Base-by-base conservation (phyloP, 2,797 vertebrate genomes). In the Chelon labrosus region DNA sequence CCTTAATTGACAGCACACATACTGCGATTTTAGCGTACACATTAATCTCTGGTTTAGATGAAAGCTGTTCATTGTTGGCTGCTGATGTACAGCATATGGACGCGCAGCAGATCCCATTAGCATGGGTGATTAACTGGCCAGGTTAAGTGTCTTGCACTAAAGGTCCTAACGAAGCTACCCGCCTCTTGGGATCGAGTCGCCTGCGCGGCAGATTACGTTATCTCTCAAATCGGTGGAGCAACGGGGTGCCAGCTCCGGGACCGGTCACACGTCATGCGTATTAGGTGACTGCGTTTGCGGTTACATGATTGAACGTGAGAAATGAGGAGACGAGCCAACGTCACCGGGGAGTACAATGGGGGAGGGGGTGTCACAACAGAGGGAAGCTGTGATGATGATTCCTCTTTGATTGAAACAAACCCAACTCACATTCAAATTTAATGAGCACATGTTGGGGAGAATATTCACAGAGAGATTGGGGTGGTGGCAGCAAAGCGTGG, bases 111-210 rank as follows among this genome's bases (percentile, higher is more conserved):
- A 88, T 69, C 71, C 77, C 82, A 91, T 93, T 92, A 91, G 73
- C 87, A 89, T 63, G 89, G 84, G 52, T 90, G 86, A 92, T 92
- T 91, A 93, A 89, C 84, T 77, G 75, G 80, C 87, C 89, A 88
- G 93, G 91, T 93, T 92, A 94, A 91, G 77, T 65, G 81, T 88
- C 85, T 87, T 84, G 77, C 85, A 85, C 89, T 85, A 61, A 60
- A 78, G 69, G 67, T 65, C 60, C 69, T 78, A 58, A 78, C 66
- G 46, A 82, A 77, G 57, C 85, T 64, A 75, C 77, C 82, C 17
- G 25, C 78, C 84, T 90, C 77, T 42, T 16, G 81, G 88, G 84
- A 91, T 66, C 5, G 16, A 64, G 70, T 69, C n/a, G 10, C 71
- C 77, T 62, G 44, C 25, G 42, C 1, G 2, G 61, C 52, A 62